These are phyloP conservation scores for Alectura lathami DNA, from an alignment of 2,113 vertebrate species.

Conservation along the genomic window DNA sequence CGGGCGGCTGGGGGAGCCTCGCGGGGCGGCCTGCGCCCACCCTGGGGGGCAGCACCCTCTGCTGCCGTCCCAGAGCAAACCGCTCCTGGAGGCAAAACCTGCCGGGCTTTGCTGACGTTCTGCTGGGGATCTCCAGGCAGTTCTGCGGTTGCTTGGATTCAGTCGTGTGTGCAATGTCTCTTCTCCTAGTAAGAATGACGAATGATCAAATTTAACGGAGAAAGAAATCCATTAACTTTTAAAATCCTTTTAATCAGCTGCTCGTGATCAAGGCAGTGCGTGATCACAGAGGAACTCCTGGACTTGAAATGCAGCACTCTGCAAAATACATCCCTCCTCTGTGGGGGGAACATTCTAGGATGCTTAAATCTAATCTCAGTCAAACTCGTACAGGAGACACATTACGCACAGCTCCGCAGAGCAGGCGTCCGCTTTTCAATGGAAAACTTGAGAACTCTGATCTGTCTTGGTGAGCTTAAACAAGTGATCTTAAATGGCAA, in stretches of 20 bases:
- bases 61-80: not conserved
- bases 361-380: not conserved
- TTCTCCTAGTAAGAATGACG: not conserved
- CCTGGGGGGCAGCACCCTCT: slow-evolving; percentile 37
- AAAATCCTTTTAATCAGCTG: not conserved
- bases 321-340: not conserved
- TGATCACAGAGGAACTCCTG: not conserved
- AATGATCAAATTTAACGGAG: not conserved
- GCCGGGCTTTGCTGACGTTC: fast-evolving
- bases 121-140: not conserved
- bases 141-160: not conserved
- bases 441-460: not conserved
- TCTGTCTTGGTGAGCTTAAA: not conserved
- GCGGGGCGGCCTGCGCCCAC: not conserved
- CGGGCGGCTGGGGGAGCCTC: fast-evolving
- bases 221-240: not conserved
- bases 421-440: not conserved
- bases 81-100: fast-evolving
- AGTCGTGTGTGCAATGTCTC: not conserved
- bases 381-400: not conserved
- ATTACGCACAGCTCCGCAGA: not conserved
- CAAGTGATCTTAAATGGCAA: not conserved
- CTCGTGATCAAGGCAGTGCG: not conserved
- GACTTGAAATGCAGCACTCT: not conserved
- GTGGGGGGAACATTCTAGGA: not conserved